These are phyloP conservation scores for Orussus abietinus DNA, from an alignment of 1,140 invertebrate genomes.

Conservation along the genomic window DNA sequence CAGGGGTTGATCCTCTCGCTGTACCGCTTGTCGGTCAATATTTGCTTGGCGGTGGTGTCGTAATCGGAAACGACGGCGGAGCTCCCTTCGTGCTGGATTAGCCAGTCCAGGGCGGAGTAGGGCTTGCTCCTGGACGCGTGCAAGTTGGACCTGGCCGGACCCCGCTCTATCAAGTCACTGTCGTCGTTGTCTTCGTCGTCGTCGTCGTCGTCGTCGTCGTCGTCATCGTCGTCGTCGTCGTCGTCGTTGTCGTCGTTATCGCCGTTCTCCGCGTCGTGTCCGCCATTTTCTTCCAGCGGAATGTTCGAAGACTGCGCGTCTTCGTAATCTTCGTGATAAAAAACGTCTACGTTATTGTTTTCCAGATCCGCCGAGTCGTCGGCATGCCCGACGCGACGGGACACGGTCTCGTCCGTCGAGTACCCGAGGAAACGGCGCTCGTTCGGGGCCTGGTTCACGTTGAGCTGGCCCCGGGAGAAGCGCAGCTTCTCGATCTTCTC, in stretches of 20 bases:
- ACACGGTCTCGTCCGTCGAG: too few species aligned
- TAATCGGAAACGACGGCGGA: conserved; percentile 20
- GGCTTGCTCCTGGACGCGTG: conserved; percentile 18
- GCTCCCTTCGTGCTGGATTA: conserved; percentile 1
- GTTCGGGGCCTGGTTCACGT: background rate
- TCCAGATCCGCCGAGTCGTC: background rate
- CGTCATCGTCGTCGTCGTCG: conserved; percentile 1
- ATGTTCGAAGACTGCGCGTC: background rate
- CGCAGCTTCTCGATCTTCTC: conserved; percentile 21
- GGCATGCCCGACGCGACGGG: background rate
- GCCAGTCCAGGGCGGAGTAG: conserved; percentile 18
- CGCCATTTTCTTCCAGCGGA: conserved; percentile 5
- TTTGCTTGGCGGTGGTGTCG: conserved; percentile 27
- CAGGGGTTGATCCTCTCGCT: conserved; percentile 27
- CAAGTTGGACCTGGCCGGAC: conserved; percentile 21
- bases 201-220: background rate
- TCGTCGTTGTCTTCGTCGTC: conserved; percentile 19
- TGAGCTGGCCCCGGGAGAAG: conserved; percentile 10
- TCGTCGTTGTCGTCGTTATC: background rate
- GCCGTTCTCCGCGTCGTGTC: background rate
- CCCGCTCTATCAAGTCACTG: conserved; percentile 23
- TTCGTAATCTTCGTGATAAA: background rate
- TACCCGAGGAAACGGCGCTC: too few species aligned
- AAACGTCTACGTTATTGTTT: conserved; percentile 3
- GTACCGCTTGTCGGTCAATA: conserved; percentile 25